A percentile compares a stretch with the other conserved stretches of the same genome.
phyloP scores from a whole-genome alignment of 2,888 invertebrate genomes.

The Cataglyphis rosenhaueri region DNA sequence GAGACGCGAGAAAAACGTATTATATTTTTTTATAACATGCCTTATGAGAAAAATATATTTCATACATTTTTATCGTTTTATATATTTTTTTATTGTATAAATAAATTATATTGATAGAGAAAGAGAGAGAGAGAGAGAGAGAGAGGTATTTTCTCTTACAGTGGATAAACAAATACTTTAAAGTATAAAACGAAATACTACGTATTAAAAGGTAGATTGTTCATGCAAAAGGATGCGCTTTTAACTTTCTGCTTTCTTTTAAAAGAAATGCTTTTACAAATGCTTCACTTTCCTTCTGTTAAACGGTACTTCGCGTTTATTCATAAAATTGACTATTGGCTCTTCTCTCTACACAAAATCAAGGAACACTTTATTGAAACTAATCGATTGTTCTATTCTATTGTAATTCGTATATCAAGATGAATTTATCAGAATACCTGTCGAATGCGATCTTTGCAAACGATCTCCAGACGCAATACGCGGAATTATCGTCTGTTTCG shows the following conservation, averaged over 20 bases:
- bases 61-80: not conserved
- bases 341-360: not conserved
- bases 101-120: not conserved
- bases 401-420: not conserved
- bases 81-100: not conserved
- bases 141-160: not conserved
- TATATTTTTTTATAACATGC: not conserved
- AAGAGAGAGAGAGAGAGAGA: not conserved
- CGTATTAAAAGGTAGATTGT: conserved; percentile 31
- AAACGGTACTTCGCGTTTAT: not conserved
- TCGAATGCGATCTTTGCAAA: not conserved
- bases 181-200: conserved; percentile 5
- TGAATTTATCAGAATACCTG: not conserved
- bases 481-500: conserved; percentile 22
- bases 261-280: conserved; percentile 8
- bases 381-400: not conserved
- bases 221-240: conserved; percentile 20
- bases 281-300: not conserved
- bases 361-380: not conserved
- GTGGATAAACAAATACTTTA: conserved; percentile 12
- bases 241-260: not conserved
- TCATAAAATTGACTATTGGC: conserved; percentile 3
- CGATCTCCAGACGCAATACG: not conserved
- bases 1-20: not conserved
- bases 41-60: not conserved